A percentile compares a stretch with the other conserved stretches of the same genome.
Conservation (phyloP, 2,888 invertebrate species). For the Augiades crinisus region DNA sequence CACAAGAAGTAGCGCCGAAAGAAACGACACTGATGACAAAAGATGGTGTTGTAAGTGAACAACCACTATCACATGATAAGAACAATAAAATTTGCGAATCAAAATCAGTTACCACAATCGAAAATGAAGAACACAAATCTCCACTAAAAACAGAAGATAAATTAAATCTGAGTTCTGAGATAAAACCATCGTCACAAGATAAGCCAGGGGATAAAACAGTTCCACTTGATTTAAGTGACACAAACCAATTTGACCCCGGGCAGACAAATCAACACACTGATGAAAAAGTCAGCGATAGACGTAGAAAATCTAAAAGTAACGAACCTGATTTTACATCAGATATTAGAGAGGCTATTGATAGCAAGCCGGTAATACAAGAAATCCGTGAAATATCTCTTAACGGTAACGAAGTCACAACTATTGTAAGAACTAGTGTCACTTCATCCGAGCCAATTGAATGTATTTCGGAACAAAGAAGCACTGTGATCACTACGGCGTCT, state of each 20-base stretch:
- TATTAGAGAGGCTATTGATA: not conserved
- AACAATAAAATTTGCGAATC: not conserved
- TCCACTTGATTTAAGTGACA: too few relatives aligned
- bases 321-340: not conserved
- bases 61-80: not conserved
- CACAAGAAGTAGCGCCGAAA: not conserved
- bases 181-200: not conserved
- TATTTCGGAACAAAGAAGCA: constrained; percentile 54
- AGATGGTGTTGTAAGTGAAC: not conserved
- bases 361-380: constrained; percentile 44
- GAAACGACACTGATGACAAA: not conserved
- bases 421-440: constrained; percentile 47
- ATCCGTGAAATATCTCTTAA: constrained; percentile 36
- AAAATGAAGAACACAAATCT: not conserved
- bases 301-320: not conserved
- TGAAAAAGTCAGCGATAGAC: not conserved
- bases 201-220: not conserved
- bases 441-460: constrained; percentile 50
- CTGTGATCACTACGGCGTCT: constrained; percentile 53
- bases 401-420: constrained; percentile 48
- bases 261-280: not conserved
- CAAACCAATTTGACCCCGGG: too few relatives aligned
- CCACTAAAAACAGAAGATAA: not conserved
- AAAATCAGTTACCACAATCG: not conserved
- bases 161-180: not conserved